These are phyloP conservation scores for Epirrhoe alternata DNA, from an alignment of 2,888 invertebrate species.

Conservation along the genomic window DNA sequence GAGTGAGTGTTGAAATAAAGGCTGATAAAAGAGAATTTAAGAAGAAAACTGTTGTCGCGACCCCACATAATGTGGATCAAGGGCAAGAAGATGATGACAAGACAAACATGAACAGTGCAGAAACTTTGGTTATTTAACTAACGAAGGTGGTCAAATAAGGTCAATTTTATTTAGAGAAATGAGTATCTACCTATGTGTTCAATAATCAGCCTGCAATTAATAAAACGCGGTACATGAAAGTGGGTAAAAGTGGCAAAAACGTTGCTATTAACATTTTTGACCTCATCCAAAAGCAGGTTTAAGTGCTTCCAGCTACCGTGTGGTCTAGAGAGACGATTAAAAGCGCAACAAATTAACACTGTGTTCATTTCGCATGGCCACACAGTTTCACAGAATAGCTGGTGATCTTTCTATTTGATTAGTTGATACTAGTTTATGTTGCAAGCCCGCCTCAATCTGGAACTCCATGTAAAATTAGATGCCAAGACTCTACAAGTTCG, in stretches of 20 bases:
- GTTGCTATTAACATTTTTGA: conserved; percentile 23
- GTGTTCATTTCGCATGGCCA: conserved; percentile 22
- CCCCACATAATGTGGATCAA: too few relatives aligned
- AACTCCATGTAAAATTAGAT: too few relatives aligned
- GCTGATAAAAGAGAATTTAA: too few relatives aligned
- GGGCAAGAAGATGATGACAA: too few relatives aligned
- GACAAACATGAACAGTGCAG: too few relatives aligned
- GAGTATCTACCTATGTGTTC: not conserved
- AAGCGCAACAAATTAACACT: conserved; percentile 34
- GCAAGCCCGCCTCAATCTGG: too few relatives aligned
- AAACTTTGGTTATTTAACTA: not conserved
- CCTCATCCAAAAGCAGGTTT: conserved; percentile 41
- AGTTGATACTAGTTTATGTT: too few relatives aligned
- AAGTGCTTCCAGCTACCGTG: conserved; percentile 29
- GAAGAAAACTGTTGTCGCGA: too few relatives aligned
- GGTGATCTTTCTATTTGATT: not conserved
- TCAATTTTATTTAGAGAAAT: not conserved
- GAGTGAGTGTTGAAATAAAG: too few relatives aligned
- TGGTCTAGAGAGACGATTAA: conserved; percentile 35
- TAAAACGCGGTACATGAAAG: not conserved
- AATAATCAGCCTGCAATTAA: not conserved
- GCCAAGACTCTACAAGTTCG: too few relatives aligned
- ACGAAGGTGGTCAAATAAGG: not conserved
- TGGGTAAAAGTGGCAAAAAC: conserved; percentile 16
- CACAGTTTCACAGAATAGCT: conserved; percentile 33